Conservation (phyloP, 2,888 invertebrate species). For the Enchytraeus crypticus region DNA sequence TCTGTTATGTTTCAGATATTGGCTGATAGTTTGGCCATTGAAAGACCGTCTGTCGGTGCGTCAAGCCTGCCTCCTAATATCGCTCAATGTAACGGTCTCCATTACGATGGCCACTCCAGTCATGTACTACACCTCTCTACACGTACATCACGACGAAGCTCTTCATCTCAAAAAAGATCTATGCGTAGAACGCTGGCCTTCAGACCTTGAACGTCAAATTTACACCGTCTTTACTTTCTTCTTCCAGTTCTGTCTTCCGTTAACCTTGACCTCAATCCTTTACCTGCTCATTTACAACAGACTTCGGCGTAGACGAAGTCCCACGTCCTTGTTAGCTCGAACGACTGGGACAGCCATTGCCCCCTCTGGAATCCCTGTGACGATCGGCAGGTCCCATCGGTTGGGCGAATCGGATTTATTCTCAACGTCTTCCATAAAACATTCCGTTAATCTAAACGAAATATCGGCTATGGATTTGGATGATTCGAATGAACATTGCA, state of each 20-base stretch:
- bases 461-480: no score
- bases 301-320: background rate
- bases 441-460: no score
- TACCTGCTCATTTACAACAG: constrained; percentile 24
- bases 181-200: constrained; percentile 40
- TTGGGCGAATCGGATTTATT: no score
- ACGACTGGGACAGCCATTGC: no score
- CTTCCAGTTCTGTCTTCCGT: constrained; percentile 28
- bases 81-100: constrained; percentile 32
- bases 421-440: no score
- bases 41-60: constrained; percentile 33
- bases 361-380: no score
- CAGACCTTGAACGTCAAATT: constrained; percentile 3
- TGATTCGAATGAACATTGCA: no score
- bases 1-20: no score
- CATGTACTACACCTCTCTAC: constrained; percentile 34
- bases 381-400: no score
- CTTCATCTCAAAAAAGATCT: background rate
- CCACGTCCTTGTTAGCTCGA: no score
- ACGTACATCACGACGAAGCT: constrained; percentile 29
- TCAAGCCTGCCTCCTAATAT: constrained; percentile 33
- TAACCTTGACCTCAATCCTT: constrained; percentile 21
- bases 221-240: constrained; percentile 25
- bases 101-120: constrained; percentile 38
- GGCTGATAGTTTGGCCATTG: constrained; percentile 45